Evolutionary conservation across 2,888 invertebrate genomes (phyloP).

Genomic region (Torymus tubicola): DNA sequence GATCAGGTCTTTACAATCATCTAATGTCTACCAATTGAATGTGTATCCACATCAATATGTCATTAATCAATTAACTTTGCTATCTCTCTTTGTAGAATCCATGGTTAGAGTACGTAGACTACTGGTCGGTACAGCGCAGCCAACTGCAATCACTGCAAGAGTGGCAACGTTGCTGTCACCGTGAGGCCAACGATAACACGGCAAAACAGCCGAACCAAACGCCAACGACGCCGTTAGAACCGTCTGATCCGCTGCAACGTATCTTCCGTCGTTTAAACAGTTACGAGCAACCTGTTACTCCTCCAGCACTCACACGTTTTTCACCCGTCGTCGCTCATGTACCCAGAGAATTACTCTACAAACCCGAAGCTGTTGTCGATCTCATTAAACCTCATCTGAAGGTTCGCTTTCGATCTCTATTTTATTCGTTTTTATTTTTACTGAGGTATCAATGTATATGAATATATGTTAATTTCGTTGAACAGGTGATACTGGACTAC

Average conservation of each 20-base stretch:
- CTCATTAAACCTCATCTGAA: slow-evolving; percentile 77
- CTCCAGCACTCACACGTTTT: slow-evolving; percentile 78
- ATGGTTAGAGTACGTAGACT: slow-evolving; percentile 84
- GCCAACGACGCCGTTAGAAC: slow-evolving; percentile 63
- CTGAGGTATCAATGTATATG: not conserved
- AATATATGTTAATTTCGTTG: not conserved
- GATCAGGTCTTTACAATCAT: slow-evolving; percentile 74
- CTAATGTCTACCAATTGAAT: too few species aligned
- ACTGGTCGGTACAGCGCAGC: slow-evolving; percentile 78
- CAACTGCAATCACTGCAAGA: slow-evolving; percentile 78
- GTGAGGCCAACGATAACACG: not conserved
- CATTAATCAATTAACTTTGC: not conserved
- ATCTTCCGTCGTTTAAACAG: slow-evolving; percentile 80
- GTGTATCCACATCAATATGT: too few species aligned
- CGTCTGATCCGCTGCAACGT: slow-evolving; percentile 78
- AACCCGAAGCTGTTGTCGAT: slow-evolving; percentile 75
- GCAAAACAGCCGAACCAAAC: slow-evolving; percentile 65
- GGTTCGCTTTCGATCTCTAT: slow-evolving; percentile 15
- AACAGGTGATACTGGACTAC: slow-evolving; percentile 74
- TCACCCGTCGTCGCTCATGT: slow-evolving; percentile 76
- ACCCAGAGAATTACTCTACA: slow-evolving; percentile 72
- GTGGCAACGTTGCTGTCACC: slow-evolving; percentile 76
- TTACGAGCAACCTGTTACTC: slow-evolving; percentile 81
- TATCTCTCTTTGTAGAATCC: slow-evolving; percentile 74
- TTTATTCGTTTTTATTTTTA: not conserved